These are phyloP conservation scores for Rhopalosiphum padi DNA, from an alignment of 1,140 invertebrate genomes.

Conservation along the genomic window DNA sequence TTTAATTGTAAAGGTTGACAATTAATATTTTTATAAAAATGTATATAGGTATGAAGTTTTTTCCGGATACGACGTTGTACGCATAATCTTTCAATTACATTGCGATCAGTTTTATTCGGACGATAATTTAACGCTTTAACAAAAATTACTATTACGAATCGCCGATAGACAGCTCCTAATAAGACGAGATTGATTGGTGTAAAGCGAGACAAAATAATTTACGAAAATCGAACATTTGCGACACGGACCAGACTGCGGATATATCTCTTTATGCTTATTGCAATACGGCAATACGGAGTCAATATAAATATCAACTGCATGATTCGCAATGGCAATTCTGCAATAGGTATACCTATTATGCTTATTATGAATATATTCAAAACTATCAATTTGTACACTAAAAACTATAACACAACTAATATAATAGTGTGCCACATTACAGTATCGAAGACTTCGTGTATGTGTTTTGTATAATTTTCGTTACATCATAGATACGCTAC, in stretches of 20 bases:
- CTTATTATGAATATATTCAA: neutral
- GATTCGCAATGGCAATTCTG: neutral
- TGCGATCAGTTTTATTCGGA: neutral
- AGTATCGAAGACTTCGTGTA: neutral
- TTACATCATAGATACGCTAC: neutral
- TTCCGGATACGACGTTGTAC: neutral
- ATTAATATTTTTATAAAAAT: neutral
- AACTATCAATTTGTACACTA: neutral
- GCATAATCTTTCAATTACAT: constrained; percentile 10
- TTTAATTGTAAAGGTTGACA: neutral
- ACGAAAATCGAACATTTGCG: constrained; percentile 9
- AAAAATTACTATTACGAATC: neutral
- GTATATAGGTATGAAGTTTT: neutral
- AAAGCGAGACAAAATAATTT: neutral
- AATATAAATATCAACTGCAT: neutral
- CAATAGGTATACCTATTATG: neutral
- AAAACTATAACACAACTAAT: neutral
- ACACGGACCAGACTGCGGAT: neutral
- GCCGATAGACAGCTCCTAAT: neutral
- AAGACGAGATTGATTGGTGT: constrained; percentile 16
- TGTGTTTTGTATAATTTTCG: neutral
- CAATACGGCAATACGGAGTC: neutral
- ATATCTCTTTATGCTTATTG: neutral
- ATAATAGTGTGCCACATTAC: neutral
- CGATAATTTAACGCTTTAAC: constrained; percentile 4